These are phyloP conservation scores for Hoplostethus mediterraneus DNA, from an alignment of 2,797 vertebrate genomes.

Conservation along the genomic window DNA sequence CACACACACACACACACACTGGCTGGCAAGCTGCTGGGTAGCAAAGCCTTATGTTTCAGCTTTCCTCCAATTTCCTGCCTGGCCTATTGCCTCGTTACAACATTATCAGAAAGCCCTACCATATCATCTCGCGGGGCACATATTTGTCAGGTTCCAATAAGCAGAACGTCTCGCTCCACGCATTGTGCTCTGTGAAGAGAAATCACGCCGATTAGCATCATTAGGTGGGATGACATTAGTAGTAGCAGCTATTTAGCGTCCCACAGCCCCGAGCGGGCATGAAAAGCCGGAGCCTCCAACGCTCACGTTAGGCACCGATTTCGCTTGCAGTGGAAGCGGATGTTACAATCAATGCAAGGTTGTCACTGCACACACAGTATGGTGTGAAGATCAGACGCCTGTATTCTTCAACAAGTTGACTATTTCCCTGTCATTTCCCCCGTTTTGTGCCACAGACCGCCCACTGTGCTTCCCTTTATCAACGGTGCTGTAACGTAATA, in stretches of 20 bases:
- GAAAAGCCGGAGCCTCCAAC: background rate
- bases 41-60: constrained; percentile 59
- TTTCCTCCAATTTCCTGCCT: constrained; percentile 62
- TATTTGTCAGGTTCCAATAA: constrained; percentile 41
- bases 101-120: constrained; percentile 49
- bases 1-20: constrained; percentile 19
- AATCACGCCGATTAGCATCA: constrained; percentile 50
- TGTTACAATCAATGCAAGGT: constrained; percentile 35
- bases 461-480: background rate
- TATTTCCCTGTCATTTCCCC: background rate
- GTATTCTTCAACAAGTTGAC: constrained; percentile 6
- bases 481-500: background rate
- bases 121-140: constrained; percentile 57
- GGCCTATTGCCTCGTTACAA: constrained; percentile 50
- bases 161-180: constrained; percentile 34
- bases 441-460: background rate
- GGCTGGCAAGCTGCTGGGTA: constrained; percentile 39
- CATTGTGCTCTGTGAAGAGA: constrained; percentile 57
- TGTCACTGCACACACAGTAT: constrained; percentile 28
- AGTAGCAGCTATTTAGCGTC: background rate
- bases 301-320: background rate
- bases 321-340: constrained; percentile 54
- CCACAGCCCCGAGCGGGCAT: constrained; percentile 2
- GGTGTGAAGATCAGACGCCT: background rate
- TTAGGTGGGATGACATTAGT: constrained; percentile 16